Conservation (phyloP, 2,797 vertebrate species). For the Eospalax fontanierii region DNA sequence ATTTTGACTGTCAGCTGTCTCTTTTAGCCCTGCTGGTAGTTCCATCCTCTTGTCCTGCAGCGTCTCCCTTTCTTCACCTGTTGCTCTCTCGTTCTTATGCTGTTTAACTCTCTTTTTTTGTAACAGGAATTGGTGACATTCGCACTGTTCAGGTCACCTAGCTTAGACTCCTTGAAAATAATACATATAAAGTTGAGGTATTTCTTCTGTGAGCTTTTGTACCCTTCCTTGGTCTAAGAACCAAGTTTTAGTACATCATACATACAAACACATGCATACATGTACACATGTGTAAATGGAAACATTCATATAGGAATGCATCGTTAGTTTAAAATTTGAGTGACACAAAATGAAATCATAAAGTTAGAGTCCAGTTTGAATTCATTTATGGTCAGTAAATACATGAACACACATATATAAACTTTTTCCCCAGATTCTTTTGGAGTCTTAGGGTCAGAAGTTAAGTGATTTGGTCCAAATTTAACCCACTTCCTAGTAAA, state of each 20-base stretch:
- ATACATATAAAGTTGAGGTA: not conserved
- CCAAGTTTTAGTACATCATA: not conserved
- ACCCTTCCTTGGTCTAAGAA: not conserved
- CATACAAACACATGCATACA: not conserved
- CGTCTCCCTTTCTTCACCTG: not conserved
- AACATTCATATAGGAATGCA: not conserved
- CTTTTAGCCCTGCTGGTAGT: too few relatives aligned
- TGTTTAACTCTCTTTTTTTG: not conserved
- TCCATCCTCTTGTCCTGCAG: not conserved
- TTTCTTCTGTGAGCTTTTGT: not conserved
- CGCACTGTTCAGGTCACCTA: constrained; percentile 3
- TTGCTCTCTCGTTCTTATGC: not conserved
- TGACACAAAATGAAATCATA: not conserved
- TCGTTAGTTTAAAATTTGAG: not conserved
- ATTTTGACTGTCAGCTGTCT: not conserved
- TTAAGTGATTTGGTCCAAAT: not conserved
- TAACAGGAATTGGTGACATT: not conserved
- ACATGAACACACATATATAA: not conserved
- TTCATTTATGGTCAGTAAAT: not conserved
- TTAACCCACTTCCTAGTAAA: not conserved
- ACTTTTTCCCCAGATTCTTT: not conserved
- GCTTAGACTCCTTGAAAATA: not conserved
- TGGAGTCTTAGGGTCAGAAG: not conserved
- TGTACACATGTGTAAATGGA: not conserved
- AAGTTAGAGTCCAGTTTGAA: not conserved